Conservation (phyloP, 2,888 invertebrate species). For the Heliconius ethilla region DNA sequence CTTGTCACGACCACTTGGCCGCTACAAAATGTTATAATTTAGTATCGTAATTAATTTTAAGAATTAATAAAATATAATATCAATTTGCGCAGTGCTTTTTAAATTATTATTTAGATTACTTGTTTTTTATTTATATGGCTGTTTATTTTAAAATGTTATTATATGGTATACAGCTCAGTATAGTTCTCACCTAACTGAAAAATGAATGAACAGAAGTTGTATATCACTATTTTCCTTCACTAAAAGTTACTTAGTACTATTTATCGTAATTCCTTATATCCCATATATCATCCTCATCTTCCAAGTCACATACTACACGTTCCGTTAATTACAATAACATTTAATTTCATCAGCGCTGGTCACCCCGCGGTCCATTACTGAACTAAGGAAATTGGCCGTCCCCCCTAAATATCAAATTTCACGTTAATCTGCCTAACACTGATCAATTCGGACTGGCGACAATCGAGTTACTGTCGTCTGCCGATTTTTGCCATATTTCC, state of each 20-base stretch:
- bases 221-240: not conserved
- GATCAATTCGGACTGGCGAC: constrained; percentile 75
- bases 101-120: not conserved
- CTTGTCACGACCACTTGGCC: constrained; percentile 64
- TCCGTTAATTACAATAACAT: constrained; percentile 49
- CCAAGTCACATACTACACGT: constrained; percentile 31
- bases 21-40: constrained; percentile 49
- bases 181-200: no score
- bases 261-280: not conserved
- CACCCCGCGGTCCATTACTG: constrained; percentile 73
- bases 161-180: not conserved
- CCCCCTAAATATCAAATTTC: constrained; percentile 80
- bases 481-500: constrained; percentile 77
- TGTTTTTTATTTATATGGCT: not conserved
- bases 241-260: not conserved
- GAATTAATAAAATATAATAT: not conserved
- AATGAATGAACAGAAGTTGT: not conserved
- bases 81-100: not conserved
- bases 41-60: constrained; percentile 23
- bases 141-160: not conserved
- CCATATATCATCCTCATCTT: constrained; percentile 28
- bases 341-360: constrained; percentile 64
- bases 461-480: constrained; percentile 79
- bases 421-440: constrained; percentile 77
- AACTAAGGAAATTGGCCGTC: constrained; percentile 70